These are phyloP conservation scores for Jaculus jaculus DNA, from an alignment of 2,113 vertebrate species.

Conservation along the genomic window DNA sequence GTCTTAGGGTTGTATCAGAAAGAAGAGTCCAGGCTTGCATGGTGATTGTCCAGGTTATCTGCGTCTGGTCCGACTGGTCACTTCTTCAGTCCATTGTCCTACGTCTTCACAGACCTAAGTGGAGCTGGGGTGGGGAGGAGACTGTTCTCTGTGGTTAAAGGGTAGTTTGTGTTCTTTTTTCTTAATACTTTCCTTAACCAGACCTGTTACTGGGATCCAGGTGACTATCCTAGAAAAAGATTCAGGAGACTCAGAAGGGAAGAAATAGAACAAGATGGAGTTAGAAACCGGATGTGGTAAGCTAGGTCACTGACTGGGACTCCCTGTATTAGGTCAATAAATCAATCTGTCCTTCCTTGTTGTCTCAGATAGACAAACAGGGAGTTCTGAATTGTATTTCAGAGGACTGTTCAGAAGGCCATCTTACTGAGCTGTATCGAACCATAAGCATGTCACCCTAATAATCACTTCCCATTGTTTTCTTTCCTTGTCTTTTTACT, in stretches of 20 bases:
- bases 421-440: not conserved
- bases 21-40: not conserved
- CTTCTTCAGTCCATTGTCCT: not conserved
- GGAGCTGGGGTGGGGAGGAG: no score
- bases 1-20: not conserved
- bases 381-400: not conserved
- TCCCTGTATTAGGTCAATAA: not conserved
- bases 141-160: not conserved
- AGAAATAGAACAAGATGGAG: not conserved
- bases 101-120: not conserved
- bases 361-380: not conserved
- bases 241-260: not conserved
- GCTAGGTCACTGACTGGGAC: no score
- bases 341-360: not conserved
- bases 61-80: not conserved
- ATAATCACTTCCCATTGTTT: not conserved
- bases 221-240: not conserved
- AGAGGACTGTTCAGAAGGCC: not conserved
- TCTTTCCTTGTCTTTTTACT: not conserved
- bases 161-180: not conserved
- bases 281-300: not conserved
- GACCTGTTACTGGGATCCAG: not conserved
- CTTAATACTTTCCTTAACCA: not conserved
- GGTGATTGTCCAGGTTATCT: not conserved
- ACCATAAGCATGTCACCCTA: accelerated